phyloP scores from a whole-genome alignment of 2,113 vertebrate species.

The Chloropsis hardwickii region DNA sequence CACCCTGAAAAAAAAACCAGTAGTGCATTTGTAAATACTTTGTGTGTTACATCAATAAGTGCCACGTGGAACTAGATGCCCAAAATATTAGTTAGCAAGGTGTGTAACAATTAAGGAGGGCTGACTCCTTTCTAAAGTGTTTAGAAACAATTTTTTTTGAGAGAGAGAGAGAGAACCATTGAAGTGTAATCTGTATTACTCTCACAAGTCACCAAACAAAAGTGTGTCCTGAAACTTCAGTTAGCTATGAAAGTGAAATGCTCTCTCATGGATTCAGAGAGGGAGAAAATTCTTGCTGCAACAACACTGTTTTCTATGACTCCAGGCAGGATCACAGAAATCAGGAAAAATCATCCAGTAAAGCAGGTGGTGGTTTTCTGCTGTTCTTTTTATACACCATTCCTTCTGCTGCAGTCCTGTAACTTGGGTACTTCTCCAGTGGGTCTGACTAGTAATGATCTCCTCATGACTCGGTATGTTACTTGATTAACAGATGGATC shows the following conservation, averaged over 20 bases:
- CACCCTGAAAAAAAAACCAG: not conserved
- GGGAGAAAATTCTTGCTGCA: not conserved
- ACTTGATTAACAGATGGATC: not conserved
- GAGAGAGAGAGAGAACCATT: not conserved
- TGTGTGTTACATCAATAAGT: not conserved
- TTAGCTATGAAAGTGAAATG: not conserved
- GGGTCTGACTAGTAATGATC: not conserved
- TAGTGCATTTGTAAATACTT: not conserved
- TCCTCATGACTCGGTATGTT: not conserved
- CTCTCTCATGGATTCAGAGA: not conserved
- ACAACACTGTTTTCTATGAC: not conserved
- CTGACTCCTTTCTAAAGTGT: not conserved
- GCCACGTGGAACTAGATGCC: not conserved
- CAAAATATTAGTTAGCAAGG: not conserved
- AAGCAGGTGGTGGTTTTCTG: not conserved
- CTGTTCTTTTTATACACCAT: not conserved
- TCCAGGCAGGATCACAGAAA: not conserved
- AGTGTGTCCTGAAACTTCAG: not conserved
- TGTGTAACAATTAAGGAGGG: not conserved
- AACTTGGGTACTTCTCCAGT: not conserved
- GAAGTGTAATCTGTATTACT: constrained; percentile 2
- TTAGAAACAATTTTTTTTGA: not conserved
- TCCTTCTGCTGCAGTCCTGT: not conserved
- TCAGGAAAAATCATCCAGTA: not conserved
- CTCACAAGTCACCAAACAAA: not conserved